These are phyloP conservation scores for Pimpla rufipes DNA, from an alignment of 2,888 invertebrate genomes.

Conservation along the genomic window DNA sequence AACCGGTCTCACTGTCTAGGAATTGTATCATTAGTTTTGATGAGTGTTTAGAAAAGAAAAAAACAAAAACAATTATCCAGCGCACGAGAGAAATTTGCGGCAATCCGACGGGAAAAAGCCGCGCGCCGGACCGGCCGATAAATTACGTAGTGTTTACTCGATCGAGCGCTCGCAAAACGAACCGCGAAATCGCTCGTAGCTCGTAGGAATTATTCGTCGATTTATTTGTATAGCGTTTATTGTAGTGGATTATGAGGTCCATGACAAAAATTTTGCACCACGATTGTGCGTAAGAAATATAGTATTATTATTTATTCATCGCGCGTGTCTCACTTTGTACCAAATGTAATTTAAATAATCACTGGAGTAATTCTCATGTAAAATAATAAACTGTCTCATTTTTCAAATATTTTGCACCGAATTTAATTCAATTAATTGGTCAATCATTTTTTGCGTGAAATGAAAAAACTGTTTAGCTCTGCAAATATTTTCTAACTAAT, in stretches of 20 bases:
- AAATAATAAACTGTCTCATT: not conserved
- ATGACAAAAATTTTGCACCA: constrained; percentile 7
- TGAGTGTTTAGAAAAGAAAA: constrained; percentile 19
- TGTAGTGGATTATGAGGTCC: constrained; percentile 48
- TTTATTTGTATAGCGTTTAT: constrained; percentile 40
- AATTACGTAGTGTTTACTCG: not conserved
- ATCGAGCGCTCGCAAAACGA: not conserved
- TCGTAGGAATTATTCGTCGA: constrained; percentile 7
- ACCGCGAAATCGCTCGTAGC: constrained; percentile 1
- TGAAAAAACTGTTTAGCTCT: too few species aligned
- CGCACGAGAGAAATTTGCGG: not conserved
- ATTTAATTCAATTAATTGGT: too few species aligned
- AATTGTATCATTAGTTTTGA: too few species aligned
- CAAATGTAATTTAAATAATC: not conserved
- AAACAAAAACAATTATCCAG: too few species aligned
- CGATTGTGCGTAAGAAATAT: constrained; percentile 17
- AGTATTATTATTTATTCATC: constrained; percentile 26
- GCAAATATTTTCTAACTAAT: too few species aligned
- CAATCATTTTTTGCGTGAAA: too few species aligned
- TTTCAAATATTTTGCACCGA: not conserved
- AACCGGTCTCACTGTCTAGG: too few species aligned
- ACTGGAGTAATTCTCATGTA: too few species aligned
- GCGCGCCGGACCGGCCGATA: constrained; percentile 6
- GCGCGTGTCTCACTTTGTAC: not conserved
- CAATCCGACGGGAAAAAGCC: constrained; percentile 34